phyloP scores from a whole-genome alignment of 2,113 vertebrate species.

The Ranitomeya imitator region DNA sequence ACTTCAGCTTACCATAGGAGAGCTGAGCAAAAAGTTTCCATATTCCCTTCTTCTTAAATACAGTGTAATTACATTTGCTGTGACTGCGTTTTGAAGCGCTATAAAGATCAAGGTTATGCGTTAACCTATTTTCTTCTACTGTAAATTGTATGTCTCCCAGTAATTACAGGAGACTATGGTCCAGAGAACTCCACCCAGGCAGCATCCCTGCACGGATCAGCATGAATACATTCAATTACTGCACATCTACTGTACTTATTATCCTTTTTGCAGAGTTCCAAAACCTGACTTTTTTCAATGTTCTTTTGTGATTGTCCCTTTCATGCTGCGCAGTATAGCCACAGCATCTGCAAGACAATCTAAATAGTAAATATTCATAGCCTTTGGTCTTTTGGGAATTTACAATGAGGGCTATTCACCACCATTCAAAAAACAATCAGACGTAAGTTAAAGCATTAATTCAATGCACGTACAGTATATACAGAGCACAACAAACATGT shows the following conservation, averaged over 20 bases:
- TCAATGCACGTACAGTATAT: neutral
- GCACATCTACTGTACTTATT: neutral
- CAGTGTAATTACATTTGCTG: constrained; percentile 23
- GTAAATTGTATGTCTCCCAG: constrained; percentile 37
- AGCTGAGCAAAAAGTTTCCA: constrained; percentile 8
- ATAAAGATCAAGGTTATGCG: constrained; percentile 45
- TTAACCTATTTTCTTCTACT: constrained; percentile 31
- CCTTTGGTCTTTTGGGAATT: constrained; percentile 29
- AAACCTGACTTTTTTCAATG: neutral
- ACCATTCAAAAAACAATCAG: constrained; percentile 17
- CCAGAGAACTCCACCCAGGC: constrained; percentile 1
- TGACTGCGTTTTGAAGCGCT: neutral
- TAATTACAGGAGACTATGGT: constrained; percentile 34
- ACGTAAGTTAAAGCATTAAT: constrained; percentile 10
- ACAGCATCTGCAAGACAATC: neutral
- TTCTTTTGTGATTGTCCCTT: constrained; percentile 30
- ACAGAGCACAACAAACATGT: neutral
- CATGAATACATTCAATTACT: neutral
- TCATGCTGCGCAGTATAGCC: constrained; percentile 25
- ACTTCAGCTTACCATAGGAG: neutral
- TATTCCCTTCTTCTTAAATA: constrained; percentile 9
- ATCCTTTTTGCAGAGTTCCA: neutral
- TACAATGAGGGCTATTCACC: constrained; percentile 36
- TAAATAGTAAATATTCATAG: constrained; percentile 13
- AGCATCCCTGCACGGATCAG: neutral